Conservation (phyloP, 2,888 invertebrate species). For the Rhingia rostrata region DNA sequence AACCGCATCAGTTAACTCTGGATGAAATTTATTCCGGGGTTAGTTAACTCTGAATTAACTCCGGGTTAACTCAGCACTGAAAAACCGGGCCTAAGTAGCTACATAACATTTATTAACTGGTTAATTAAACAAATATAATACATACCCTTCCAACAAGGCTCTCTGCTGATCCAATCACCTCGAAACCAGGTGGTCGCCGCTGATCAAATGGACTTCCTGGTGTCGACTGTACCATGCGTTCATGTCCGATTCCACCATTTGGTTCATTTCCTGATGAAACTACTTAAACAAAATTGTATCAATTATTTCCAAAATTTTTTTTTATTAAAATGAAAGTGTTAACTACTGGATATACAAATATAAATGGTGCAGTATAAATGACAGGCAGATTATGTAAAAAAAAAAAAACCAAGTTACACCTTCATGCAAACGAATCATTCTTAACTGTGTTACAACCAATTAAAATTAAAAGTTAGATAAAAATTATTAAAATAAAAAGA, state of each 20-base stretch:
- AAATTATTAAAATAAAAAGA: not conserved
- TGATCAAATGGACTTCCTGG: conserved; percentile 89
- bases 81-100: no score
- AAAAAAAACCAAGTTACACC: not conserved
- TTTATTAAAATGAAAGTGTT: not conserved
- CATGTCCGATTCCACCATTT: conserved; percentile 78
- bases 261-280: conserved; percentile 75
- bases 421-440: conserved; percentile 23
- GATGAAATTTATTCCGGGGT: no score
- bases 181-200: conserved; percentile 87
- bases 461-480: not conserved
- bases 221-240: conserved; percentile 87
- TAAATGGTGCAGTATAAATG: conserved; percentile 6
- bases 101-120: not conserved
- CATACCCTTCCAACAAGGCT: conserved; percentile 96
- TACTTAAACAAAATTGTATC: conserved; percentile 21
- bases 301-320: conserved; percentile 4
- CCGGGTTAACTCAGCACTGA: no score
- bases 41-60: no score
- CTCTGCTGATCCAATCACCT: conserved; percentile 96
- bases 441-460: not conserved
- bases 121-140: conserved; percentile 8
- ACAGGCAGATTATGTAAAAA: conserved; percentile 7
- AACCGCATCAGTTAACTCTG: no score
- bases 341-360: not conserved